Percentiles rank a stretch among this genome's conserved stretches.
These are phyloP conservation scores for Wiebesia pumilae DNA, from an alignment of 1,140 invertebrate species.

Conservation along the genomic window DNA sequence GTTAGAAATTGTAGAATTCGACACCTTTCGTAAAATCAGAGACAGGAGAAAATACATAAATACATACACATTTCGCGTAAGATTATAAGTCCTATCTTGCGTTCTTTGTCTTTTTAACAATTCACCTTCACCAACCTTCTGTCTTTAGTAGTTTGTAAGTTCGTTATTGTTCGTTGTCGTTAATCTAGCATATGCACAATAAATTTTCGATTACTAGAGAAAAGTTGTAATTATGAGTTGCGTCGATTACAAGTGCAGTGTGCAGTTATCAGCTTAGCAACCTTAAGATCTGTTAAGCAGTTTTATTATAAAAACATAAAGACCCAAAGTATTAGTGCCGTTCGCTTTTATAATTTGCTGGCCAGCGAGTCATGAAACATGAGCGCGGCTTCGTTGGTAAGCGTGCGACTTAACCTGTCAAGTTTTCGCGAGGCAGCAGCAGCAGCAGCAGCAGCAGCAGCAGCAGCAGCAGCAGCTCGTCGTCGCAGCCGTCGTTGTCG, in stretches of 20 bases:
- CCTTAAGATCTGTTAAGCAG: background rate
- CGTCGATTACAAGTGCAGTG: background rate
- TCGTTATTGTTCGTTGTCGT: background rate
- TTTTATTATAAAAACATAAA: background rate
- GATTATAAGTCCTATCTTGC: background rate
- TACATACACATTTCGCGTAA: background rate
- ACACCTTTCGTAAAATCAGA: background rate
- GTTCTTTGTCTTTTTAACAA: slow-evolving; percentile 22
- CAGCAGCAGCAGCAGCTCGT: slow-evolving; percentile 10
- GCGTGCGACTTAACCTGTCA: slow-evolving; percentile 52
- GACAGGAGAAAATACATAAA: background rate
- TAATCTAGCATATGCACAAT: background rate
- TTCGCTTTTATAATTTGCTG: background rate
- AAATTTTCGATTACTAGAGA: background rate
- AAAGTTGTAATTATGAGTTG: background rate
- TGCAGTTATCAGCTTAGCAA: background rate
- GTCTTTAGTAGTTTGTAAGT: background rate
- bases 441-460: slow-evolving; percentile 35
- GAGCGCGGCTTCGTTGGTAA: slow-evolving; percentile 47
- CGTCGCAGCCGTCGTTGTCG: slow-evolving; percentile 33
- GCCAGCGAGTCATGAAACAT: slow-evolving; percentile 26
- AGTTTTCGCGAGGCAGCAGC: slow-evolving; percentile 34
- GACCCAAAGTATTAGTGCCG: background rate
- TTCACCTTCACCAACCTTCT: slow-evolving; percentile 23
- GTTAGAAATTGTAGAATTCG: background rate